These are phyloP conservation scores for Dasypogon diadema DNA, from an alignment of 2,888 invertebrate species.

Conservation along the genomic window DNA sequence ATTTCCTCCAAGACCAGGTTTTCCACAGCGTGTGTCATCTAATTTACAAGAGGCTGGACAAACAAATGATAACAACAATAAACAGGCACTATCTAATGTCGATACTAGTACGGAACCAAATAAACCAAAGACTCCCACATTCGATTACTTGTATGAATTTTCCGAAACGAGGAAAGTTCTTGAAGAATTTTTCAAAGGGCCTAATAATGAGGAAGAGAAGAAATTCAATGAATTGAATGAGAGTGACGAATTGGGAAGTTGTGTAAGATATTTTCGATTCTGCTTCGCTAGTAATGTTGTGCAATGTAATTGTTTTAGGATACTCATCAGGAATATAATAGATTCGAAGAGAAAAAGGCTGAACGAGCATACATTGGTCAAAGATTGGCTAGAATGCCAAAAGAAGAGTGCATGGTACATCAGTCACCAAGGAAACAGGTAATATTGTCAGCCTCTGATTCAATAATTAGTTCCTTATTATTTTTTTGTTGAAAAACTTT, in stretches of 20 bases:
- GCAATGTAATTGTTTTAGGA: constrained; percentile 61
- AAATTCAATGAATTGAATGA: constrained; percentile 67
- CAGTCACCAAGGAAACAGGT: constrained; percentile 65
- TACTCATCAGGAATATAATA: constrained; percentile 61
- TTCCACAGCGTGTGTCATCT: constrained; percentile 77
- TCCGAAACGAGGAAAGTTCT: constrained; percentile 92
- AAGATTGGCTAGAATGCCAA: constrained; percentile 67
- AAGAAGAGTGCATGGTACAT: constrained; percentile 66
- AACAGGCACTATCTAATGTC: constrained; percentile 62
- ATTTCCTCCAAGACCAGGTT: constrained; percentile 85
- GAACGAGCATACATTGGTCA: constrained; percentile 68
- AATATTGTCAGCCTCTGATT: no score
- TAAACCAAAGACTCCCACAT: constrained; percentile 72
- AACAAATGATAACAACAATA: constrained; percentile 9
- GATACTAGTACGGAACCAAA: constrained; percentile 57
- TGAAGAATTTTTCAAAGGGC: constrained; percentile 91
- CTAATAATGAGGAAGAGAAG: constrained; percentile 72
- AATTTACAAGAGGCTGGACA: constrained; percentile 53
- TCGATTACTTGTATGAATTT: constrained; percentile 92
- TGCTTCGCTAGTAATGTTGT: neutral
- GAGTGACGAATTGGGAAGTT: constrained; percentile 66
- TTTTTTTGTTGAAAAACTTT: constrained; percentile 38
- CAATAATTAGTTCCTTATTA: no score
- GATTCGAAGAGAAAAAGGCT: constrained; percentile 62
- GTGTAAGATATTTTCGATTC: constrained; percentile 59